Base-by-base conservation (phyloP, 2,888 invertebrate genomes). In the Maniola hyperantus region DNA sequence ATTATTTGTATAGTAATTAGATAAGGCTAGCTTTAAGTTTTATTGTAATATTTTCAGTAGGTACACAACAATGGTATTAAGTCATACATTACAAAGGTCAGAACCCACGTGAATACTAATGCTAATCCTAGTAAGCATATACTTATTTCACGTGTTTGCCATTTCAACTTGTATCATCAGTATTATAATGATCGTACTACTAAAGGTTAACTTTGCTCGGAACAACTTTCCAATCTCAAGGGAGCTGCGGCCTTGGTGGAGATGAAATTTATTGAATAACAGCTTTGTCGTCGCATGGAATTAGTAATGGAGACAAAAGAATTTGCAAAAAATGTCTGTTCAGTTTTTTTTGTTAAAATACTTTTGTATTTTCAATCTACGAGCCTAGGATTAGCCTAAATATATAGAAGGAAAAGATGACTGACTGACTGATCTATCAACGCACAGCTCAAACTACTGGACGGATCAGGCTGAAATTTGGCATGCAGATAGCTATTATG, bases 201-300 rank as follows among this genome's bases (percentile, higher is more conserved):
- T 73, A 78, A 76, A 77, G 77, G 78, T 79, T 85, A 79, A 71
- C 73, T 69, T 74, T 76, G 78, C 71, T 76, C 76, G 79, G 79
- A 82, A 84, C 91, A 89, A 90, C 90, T 89, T 90, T 90, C 91
- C 86, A 87, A 85, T 86, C 80, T 85, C 88, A 89, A 90, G 87
- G 89, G 86, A 84, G 79, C 71, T 73, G 67, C 69, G 87, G 81
- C 89, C 90, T 89, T 89, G 87, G 53, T 57, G 69, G 65, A 70
- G 71, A 54, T 66, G 69, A 71, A 72, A 71, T 72, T 70, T 72
- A 71, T 70, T 72, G 69, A 71, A 69, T 73, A 71, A 68, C 64
- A 65, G 33, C 63, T 68, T 70, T 68, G 61, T 70, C 44, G 60
- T 61, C 64, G 44, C 33, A 55, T 55, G 26, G 8, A 42, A 64